Percentiles rank a stretch among this genome's conserved stretches.
phyloP scores from a whole-genome alignment of 2,797 vertebrate species.

The Esox masquinongy region DNA sequence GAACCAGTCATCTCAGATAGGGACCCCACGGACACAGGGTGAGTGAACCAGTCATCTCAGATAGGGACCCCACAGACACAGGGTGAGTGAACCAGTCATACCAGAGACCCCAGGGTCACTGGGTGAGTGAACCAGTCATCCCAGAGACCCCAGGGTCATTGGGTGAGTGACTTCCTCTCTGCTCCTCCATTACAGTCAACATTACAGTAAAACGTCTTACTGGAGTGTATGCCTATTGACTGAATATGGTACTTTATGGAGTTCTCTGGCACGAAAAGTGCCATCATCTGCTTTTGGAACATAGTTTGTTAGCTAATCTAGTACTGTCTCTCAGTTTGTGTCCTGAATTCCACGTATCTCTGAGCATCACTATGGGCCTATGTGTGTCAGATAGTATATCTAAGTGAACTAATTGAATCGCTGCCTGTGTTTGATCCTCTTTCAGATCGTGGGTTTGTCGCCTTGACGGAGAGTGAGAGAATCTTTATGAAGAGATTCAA shows the following conservation, averaged over 20 bases:
- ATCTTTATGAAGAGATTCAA: slow-evolving; percentile 91
- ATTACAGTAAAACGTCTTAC: no score
- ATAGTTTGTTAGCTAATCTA: neutral
- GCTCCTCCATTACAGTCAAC: no score
- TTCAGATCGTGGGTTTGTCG: slow-evolving; percentile 84
- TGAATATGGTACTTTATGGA: neutral
- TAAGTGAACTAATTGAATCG: neutral
- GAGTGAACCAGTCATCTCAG: slow-evolving; percentile 80
- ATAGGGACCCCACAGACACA: slow-evolving; percentile 86
- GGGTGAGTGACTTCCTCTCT: slow-evolving; percentile 82
- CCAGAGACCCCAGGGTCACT: neutral
- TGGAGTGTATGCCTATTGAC: no score
- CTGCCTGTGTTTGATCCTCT: slow-evolving; percentile 37
- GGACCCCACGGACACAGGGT: neutral
- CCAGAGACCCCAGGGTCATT: slow-evolving; percentile 82
- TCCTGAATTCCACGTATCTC: neutral
- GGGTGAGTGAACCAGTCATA: slow-evolving; percentile 72
- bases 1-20: neutral
- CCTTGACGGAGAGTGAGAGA: slow-evolving; percentile 87
- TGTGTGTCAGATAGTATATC: neutral
- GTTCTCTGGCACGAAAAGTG: neutral
- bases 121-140: slow-evolving; percentile 63
- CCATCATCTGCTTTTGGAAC: neutral
- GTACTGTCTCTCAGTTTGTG: neutral
- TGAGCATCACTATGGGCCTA: neutral